Evolutionary conservation across 2,113 vertebrate species (phyloP).

Genomic region (Corythoichthys haematopterus): DNA sequence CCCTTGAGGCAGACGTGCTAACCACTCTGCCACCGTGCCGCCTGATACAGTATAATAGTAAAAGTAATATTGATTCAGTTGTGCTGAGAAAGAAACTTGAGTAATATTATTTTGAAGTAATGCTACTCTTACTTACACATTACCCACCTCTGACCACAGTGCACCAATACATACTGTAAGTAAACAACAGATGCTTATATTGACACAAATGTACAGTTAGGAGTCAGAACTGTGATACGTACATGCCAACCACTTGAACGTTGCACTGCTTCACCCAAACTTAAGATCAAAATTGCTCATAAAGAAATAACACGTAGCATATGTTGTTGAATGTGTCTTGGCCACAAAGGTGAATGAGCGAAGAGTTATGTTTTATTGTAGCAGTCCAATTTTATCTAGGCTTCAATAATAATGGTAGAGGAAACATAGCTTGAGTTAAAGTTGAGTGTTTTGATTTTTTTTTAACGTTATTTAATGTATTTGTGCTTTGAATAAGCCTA

Average conservation of each 20-base stretch:
- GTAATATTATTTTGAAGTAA: too few species aligned
- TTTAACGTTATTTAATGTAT: neutral
- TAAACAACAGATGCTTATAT: too few species aligned
- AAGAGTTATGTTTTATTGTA: neutral
- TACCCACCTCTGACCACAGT: too few species aligned
- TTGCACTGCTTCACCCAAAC: neutral
- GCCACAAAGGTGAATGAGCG: neutral
- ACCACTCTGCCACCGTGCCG: too few species aligned
- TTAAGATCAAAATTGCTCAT: neutral
- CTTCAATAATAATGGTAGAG: neutral
- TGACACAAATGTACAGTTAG: too few species aligned
- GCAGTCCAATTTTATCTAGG: neutral
- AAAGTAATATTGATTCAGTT: too few species aligned
- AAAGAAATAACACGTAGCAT: too few species aligned
- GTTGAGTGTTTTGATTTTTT: neutral
- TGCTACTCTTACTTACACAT: too few species aligned
- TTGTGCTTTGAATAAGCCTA: neutral
- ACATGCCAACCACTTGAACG: neutral
- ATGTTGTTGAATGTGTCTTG: neutral
- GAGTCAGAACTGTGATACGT: neutral
- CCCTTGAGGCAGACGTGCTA: too few species aligned
- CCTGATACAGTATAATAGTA: too few species aligned
- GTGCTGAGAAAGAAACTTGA: too few species aligned
- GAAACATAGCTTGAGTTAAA: neutral
- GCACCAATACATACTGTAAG: too few species aligned